Base-by-base conservation (phyloP, 2,113 vertebrate genomes). In the Marmota flaviventris region DNA sequence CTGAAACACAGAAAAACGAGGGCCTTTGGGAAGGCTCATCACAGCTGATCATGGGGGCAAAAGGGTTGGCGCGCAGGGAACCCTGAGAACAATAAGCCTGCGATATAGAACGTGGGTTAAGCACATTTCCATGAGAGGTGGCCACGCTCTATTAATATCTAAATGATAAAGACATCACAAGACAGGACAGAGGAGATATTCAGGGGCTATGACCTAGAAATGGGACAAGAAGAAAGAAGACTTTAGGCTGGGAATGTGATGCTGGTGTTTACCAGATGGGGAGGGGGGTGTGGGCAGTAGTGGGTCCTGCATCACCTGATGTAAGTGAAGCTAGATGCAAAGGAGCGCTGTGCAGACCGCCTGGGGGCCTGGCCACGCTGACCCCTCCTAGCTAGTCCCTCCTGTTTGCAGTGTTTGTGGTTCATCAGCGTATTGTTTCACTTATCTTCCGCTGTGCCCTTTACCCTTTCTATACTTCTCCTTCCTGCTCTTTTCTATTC, bases 1-100 rank as follows among this genome's bases (percentile, higher is more conserved):
- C 56, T 83, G 73, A 93, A 92, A 39, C 42, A n/a, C 18, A 29
- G 65, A 96, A 73, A 86, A 81, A 42, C 39, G 76, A 81, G 39
- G 65, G 37, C 39, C 25, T 89, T 83, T 9, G 8, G n/a, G 45
- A 25, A 79, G 37, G 39, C 76, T 1, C 42, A 12, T 29, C 34
- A 18, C 20, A 37, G 69, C 37, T 79, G 22, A 81, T 77, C 29
- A n/a, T 32, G 65, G 34, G 3, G 6, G 12, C 4, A 17, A 37
- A 87, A 51, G 85, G 22, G 84, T 72, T 63, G 34, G 39, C 77
- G 87, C 58, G 14, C 7, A 79, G 58, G 42, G 37, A 86, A 58
- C 79, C 4, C 76, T 16, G 32, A n/a, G 53, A 93, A 91, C 65
- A 94, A 70, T 27, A 42, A 82, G 93, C 32, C 10, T 5, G 27